Conservation (phyloP, 2,113 vertebrate species). For the Caranx melampygus region DNA sequence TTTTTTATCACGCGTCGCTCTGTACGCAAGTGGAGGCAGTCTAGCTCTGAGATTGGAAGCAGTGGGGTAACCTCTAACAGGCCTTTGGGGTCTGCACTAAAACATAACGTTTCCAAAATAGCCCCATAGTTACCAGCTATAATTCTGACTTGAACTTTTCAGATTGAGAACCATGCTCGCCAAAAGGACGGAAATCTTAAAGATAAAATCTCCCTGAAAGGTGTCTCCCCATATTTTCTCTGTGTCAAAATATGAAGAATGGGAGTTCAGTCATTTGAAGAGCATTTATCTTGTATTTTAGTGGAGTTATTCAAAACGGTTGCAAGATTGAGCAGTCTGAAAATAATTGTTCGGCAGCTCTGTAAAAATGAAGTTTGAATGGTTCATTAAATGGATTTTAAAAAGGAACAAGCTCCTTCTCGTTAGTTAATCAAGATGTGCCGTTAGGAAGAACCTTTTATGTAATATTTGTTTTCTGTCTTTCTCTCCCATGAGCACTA, state of each 20-base stretch:
- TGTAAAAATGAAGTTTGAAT: conserved; percentile 57
- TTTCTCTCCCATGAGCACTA: conserved; percentile 49
- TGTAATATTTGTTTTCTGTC: conserved; percentile 39
- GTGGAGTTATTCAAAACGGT: conserved; percentile 59
- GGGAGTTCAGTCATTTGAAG: conserved; percentile 51
- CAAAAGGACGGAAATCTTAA: conserved; percentile 21
- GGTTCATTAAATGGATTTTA: conserved; percentile 65
- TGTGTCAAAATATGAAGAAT: conserved; percentile 48
- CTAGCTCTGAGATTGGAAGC: conserved; percentile 41
- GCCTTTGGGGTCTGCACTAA: conserved; percentile 41
- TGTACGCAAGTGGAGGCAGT: conserved; percentile 47
- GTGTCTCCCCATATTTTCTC: conserved; percentile 34
- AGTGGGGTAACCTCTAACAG: conserved; percentile 62
- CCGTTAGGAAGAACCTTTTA: conserved; percentile 50
- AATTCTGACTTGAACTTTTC: conserved; percentile 58
- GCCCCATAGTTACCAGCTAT: conserved; percentile 17
- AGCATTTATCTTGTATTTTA: conserved; percentile 62
- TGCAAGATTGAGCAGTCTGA: conserved; percentile 50
- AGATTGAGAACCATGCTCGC: conserved; percentile 30
- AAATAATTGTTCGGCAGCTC: conserved; percentile 67
- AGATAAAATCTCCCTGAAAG: conserved; percentile 51
- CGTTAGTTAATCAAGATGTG: conserved; percentile 65
- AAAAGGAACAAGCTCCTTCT: conserved; percentile 42
- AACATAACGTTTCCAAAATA: conserved; percentile 58
- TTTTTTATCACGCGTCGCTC: conserved; percentile 61